Evolutionary conservation across 1,140 invertebrate genomes (phyloP).

Genomic region (Brachionus calyciflorus): DNA sequence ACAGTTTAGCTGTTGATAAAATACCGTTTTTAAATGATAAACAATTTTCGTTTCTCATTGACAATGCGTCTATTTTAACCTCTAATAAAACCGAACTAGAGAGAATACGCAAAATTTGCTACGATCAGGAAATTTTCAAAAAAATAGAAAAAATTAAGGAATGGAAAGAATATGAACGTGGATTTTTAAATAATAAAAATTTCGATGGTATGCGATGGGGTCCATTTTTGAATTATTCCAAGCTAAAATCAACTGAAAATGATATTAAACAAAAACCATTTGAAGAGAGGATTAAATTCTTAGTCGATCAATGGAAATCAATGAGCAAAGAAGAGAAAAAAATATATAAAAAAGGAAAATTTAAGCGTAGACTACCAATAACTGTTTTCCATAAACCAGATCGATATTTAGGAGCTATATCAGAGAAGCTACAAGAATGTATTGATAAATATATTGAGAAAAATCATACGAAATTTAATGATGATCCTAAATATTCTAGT

Average conservation of each 20-base stretch:
- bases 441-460: constrained; percentile 68
- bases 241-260: neutral
- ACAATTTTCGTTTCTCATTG: constrained; percentile 75
- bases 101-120: constrained; percentile 16
- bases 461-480: constrained; percentile 48
- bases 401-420: constrained; percentile 69
- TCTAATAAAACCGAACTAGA: constrained; percentile 2
- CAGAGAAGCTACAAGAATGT: constrained; percentile 72
- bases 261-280: constrained; percentile 5
- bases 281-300: constrained; percentile 4
- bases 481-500: constrained; percentile 15
- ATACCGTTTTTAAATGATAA: constrained; percentile 77
- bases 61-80: constrained; percentile 65
- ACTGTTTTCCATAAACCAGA: constrained; percentile 36
- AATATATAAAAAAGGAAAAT: constrained; percentile 33
- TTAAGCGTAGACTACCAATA: constrained; percentile 12
- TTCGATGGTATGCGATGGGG: constrained; percentile 10
- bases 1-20: constrained; percentile 86
- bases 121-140: constrained; percentile 33
- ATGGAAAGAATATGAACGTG: constrained; percentile 20
- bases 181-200: neutral
- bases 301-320: constrained; percentile 65
- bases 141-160: constrained; percentile 42
- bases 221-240: constrained; percentile 45
- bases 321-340: constrained; percentile 62